These are phyloP conservation scores for Oreochromis tanganicae DNA, from an alignment of 2,113 vertebrate species.

Conservation along the genomic window DNA sequence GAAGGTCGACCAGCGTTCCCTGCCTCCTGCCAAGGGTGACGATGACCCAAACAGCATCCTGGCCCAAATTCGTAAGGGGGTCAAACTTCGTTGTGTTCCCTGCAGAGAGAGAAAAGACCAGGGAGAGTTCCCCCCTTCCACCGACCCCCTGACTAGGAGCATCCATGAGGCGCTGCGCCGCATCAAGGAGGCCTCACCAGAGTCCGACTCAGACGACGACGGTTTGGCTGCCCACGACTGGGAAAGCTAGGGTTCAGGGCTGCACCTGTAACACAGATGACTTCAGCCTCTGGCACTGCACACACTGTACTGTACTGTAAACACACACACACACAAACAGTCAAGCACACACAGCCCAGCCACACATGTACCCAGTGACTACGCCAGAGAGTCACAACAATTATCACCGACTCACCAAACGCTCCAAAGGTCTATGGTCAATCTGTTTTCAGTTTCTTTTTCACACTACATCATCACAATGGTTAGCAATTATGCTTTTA, in stretches of 20 bases:
- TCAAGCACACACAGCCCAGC: slow-evolving; percentile 3
- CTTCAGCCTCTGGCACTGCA: slow-evolving; percentile 14
- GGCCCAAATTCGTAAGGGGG: slow-evolving; percentile 94
- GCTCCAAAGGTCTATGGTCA: slow-evolving; percentile 8
- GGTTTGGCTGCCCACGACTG: slow-evolving; percentile 84
- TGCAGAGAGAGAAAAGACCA: slow-evolving; percentile 79
- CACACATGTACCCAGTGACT: not conserved
- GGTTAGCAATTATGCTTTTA: not conserved
- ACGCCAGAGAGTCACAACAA: not conserved
- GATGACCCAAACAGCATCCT: slow-evolving; percentile 95
- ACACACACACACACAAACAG: not conserved
- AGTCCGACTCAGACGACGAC: slow-evolving; percentile 95
- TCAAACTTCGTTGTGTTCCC: slow-evolving; percentile 89
- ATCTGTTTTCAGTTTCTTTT: not conserved
- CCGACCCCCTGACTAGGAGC: slow-evolving; percentile 90
- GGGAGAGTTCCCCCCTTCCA: slow-evolving; percentile 75
- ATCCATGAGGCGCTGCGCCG: slow-evolving; percentile 94
- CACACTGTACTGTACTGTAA: slow-evolving; percentile 23
- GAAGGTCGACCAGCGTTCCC: slow-evolving; percentile 87
- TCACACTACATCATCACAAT: not conserved
- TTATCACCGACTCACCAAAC: slow-evolving; percentile 17
- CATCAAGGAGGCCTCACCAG: slow-evolving; percentile 97
- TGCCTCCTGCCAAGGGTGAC: slow-evolving; percentile 79
- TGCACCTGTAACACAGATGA: not conserved
- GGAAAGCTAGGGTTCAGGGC: slow-evolving; percentile 81